Conservation (phyloP, 2,113 vertebrate genomes). For the Petrocephalus zakoni region DNA sequence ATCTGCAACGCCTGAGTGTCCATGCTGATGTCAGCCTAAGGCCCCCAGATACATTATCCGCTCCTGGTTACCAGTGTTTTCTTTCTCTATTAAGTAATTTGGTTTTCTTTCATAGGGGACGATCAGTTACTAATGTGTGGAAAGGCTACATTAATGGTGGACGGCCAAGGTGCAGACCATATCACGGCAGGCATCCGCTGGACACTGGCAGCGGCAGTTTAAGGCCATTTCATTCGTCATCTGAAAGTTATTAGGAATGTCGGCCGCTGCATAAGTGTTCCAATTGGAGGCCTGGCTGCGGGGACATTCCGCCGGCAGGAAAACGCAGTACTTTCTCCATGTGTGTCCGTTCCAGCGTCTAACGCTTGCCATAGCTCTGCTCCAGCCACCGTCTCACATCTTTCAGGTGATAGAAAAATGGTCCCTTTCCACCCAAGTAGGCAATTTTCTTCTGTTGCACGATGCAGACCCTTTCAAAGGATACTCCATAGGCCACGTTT, state of each 20-base stretch:
- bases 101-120: constrained; percentile 35
- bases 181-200: constrained; percentile 14
- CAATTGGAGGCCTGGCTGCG: neutral
- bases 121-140: constrained; percentile 7
- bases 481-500: constrained; percentile 87
- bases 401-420: constrained; percentile 88
- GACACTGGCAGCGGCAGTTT: constrained; percentile 20
- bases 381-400: constrained; percentile 87
- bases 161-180: constrained; percentile 22
- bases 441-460: constrained; percentile 87
- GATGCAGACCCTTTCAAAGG: constrained; percentile 89
- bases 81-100: constrained; percentile 35
- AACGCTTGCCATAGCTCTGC: constrained; percentile 75
- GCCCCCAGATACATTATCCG: neutral
- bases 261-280: constrained; percentile 14
- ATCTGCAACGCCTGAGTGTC: neutral
- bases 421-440: constrained; percentile 90
- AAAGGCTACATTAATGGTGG: constrained; percentile 31
- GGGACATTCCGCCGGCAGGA: constrained; percentile 22
- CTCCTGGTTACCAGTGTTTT: constrained; percentile 35
- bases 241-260: constrained; percentile 22
- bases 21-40: neutral
- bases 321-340: constrained; percentile 19
- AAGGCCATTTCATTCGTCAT: constrained; percentile 7
- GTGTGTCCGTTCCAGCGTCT: constrained; percentile 39